Conservation (phyloP, 2,797 vertebrate genomes). For the Calcarius lapponicus region DNA sequence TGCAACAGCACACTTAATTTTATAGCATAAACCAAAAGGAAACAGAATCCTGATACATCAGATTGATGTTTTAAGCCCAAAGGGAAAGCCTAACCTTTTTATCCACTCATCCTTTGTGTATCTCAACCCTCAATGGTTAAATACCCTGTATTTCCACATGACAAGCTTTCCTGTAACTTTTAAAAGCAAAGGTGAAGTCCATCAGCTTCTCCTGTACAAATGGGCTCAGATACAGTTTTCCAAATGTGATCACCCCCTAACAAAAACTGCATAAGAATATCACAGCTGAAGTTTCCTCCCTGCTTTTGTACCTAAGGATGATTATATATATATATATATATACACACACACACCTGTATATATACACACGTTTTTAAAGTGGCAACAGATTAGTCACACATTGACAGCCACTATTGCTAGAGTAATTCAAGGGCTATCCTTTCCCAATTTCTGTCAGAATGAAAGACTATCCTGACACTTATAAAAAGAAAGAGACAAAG, state of each 20-base stretch:
- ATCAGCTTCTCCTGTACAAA: background rate
- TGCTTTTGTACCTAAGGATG: background rate
- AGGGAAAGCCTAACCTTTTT: background rate
- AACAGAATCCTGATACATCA: background rate
- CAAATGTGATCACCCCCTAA: background rate
- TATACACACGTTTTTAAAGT: background rate
- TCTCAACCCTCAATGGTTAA: background rate
- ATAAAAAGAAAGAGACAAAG: background rate
- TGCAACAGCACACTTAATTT: background rate
- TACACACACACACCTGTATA: rapidly evolving
- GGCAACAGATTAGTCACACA: background rate
- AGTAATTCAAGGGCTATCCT: background rate
- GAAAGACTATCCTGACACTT: background rate
- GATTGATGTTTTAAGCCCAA: background rate
- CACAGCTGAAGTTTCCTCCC: background rate
- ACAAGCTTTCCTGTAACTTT: background rate
- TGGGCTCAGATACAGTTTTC: background rate
- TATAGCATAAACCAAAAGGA: background rate
- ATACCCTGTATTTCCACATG: background rate
- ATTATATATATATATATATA: background rate
- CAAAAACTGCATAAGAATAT: background rate
- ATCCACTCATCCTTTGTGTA: background rate
- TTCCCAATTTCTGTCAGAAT: background rate
- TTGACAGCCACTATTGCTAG: background rate
- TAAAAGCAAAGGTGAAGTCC: background rate